phyloP scores from a whole-genome alignment of 2,888 invertebrate genomes.

The Acrobasis suavella region DNA sequence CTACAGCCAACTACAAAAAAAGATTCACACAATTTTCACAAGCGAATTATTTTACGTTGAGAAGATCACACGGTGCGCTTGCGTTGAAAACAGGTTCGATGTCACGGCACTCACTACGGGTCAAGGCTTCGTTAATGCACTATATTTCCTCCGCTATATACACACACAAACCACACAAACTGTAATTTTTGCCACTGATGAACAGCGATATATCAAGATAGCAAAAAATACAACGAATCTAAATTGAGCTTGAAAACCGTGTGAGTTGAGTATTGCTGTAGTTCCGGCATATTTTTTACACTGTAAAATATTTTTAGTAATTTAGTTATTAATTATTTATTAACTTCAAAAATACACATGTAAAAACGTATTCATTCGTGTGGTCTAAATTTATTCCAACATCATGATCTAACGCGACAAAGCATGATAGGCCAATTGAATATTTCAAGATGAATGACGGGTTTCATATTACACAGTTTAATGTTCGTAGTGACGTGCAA shows the following conservation, averaged over 20 bases:
- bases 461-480: constrained; percentile 24
- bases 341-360: constrained; percentile 1
- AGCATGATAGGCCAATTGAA: constrained; percentile 27
- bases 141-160: constrained; percentile 6
- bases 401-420: constrained; percentile 1
- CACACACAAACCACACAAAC: neutral
- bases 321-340: too few relatives aligned
- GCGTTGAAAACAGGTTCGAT: constrained; percentile 61
- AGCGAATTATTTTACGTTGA: constrained; percentile 13
- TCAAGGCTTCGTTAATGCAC: constrained; percentile 42
- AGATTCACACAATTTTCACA: too few relatives aligned
- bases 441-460: constrained; percentile 32
- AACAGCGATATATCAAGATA: neutral
- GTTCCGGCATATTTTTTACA: constrained; percentile 23
- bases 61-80: constrained; percentile 36
- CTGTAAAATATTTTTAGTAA: constrained; percentile 6
- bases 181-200: constrained; percentile 1
- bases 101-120: constrained; percentile 53
- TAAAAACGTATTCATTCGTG: neutral
- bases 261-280: constrained; percentile 1
- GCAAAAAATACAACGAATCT: constrained; percentile 1
- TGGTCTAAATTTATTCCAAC: too few relatives aligned
- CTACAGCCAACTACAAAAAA: too few relatives aligned
- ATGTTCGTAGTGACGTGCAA: constrained; percentile 9
- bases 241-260: constrained; percentile 6